Conservation (phyloP, 2,113 vertebrate species). For the Thunnus thynnus region DNA sequence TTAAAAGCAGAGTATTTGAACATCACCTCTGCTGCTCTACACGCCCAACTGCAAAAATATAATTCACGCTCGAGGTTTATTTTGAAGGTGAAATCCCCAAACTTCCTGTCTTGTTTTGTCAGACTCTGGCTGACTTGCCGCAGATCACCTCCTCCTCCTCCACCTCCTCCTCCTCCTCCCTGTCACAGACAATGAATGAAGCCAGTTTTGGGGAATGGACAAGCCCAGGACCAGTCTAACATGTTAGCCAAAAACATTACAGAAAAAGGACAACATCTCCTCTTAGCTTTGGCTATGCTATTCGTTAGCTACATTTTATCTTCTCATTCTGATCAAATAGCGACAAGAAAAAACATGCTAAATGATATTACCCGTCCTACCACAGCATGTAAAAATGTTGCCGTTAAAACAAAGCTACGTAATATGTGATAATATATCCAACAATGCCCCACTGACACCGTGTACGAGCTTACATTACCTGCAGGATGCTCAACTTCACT, state of each 20-base stretch:
- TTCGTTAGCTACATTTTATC: constrained; percentile 33
- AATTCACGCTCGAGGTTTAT: neutral
- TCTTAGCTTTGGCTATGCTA: neutral
- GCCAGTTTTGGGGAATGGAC: constrained; percentile 47
- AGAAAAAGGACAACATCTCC: neutral
- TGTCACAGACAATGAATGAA: constrained; percentile 80
- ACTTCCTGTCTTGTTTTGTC: constrained; percentile 46
- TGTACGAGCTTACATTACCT: constrained; percentile 58
- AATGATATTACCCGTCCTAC: neutral
- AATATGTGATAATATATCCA: too few relatives aligned
- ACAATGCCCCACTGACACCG: neutral
- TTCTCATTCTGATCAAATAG: constrained; percentile 19
- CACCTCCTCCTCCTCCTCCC: constrained; percentile 47
- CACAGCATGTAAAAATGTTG: neutral
- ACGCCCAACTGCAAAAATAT: too few relatives aligned
- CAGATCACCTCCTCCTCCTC: constrained; percentile 55
- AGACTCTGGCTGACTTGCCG: constrained; percentile 54
- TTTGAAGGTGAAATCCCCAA: neutral
- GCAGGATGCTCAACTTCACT: constrained; percentile 82
- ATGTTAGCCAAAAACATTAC: neutral
- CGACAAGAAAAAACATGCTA: constrained; percentile 21
- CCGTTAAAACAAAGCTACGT: neutral
- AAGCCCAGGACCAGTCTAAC: constrained; percentile 39
- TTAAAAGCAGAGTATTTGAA: rapidly evolving
- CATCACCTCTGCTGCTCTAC: rapidly evolving